phyloP scores from a whole-genome alignment of 2,113 vertebrate species.

The Lipophrys pholis region DNA sequence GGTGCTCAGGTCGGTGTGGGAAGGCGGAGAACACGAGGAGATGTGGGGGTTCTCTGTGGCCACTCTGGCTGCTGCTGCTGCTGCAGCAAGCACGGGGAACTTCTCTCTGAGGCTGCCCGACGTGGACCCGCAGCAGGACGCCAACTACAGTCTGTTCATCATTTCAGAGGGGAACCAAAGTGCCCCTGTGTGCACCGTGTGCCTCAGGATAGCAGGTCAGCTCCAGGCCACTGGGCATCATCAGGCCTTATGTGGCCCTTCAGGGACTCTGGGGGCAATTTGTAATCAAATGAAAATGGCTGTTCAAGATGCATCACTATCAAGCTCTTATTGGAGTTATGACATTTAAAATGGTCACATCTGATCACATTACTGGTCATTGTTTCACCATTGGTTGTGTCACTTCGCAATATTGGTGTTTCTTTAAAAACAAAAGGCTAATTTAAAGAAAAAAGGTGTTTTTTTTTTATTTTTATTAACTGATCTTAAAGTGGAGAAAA shows the following conservation, averaged over 20 bases:
- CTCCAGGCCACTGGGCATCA: neutral
- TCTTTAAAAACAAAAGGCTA: no score
- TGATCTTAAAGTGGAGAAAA: no score
- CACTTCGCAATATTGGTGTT: no score
- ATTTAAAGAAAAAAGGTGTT: no score
- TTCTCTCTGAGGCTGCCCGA: conserved; percentile 64
- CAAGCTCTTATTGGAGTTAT: no score
- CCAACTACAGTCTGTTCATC: conserved; percentile 58
- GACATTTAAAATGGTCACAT: no score
- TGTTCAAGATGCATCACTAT: no score
- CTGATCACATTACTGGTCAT: no score
- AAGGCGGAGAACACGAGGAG: conserved; percentile 1
- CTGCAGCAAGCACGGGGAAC: conserved; percentile 56
- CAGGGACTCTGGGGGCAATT: no score
- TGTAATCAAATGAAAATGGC: no score
- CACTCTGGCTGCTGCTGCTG: conserved; percentile 35
- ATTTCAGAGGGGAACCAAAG: conserved; percentile 22
- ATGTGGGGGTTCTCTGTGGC: conserved; percentile 28
- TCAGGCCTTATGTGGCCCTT: neutral
- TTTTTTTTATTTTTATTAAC: no score
- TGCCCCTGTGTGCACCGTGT: conserved; percentile 57
- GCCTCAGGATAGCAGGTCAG: conserved; percentile 75
- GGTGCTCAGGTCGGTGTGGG: conserved; percentile 59
- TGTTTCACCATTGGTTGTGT: no score
- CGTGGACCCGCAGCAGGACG: conserved; percentile 30